Evolutionary conservation across 2,888 invertebrate species (phyloP).

Genomic region (Eristalis pertinax): DNA sequence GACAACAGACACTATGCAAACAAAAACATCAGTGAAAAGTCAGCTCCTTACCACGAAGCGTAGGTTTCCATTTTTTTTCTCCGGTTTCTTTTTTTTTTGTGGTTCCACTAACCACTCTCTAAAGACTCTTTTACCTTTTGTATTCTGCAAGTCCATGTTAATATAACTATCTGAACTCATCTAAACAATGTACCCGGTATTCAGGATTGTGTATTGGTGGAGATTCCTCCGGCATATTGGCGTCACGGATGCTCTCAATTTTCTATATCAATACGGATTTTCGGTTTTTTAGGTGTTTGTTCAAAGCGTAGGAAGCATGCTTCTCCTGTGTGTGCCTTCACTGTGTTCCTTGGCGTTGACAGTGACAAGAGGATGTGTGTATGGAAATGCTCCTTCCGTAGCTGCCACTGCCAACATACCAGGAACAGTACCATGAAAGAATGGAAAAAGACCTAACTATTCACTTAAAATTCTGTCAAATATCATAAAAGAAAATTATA

Average conservation of each 20-base stretch:
- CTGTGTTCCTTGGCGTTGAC: slow-evolving; percentile 50
- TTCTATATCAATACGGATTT: slow-evolving; percentile 70
- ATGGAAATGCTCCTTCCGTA: slow-evolving; percentile 55
- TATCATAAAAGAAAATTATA: slow-evolving; percentile 72
- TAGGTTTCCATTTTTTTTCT: background rate
- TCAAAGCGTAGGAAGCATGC: slow-evolving; percentile 64
- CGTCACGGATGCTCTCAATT: slow-evolving; percentile 72
- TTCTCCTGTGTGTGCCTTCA: slow-evolving; percentile 37
- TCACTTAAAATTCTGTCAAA: slow-evolving; percentile 72
- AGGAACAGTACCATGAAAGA: slow-evolving; percentile 41
- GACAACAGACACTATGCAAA: slow-evolving; percentile 61
- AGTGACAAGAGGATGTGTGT: slow-evolving; percentile 28
- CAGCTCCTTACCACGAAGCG: background rate
- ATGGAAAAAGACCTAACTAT: slow-evolving; percentile 65
- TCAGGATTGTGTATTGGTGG: slow-evolving; percentile 52
- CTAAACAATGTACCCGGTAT: slow-evolving; percentile 59
- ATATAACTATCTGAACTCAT: slow-evolving; percentile 68
- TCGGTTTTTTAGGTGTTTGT: slow-evolving; percentile 67
- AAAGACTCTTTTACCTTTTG: slow-evolving; percentile 51
- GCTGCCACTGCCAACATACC: slow-evolving; percentile 41
- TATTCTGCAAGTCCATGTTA: slow-evolving; percentile 57
- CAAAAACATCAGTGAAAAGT: slow-evolving; percentile 31
- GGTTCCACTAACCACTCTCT: slow-evolving; percentile 18
- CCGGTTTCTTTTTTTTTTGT: slow-evolving; percentile 27
- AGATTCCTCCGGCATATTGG: slow-evolving; percentile 69